These are phyloP conservation scores for Thrips palmi DNA, from an alignment of 1,140 invertebrate species.

Conservation along the genomic window DNA sequence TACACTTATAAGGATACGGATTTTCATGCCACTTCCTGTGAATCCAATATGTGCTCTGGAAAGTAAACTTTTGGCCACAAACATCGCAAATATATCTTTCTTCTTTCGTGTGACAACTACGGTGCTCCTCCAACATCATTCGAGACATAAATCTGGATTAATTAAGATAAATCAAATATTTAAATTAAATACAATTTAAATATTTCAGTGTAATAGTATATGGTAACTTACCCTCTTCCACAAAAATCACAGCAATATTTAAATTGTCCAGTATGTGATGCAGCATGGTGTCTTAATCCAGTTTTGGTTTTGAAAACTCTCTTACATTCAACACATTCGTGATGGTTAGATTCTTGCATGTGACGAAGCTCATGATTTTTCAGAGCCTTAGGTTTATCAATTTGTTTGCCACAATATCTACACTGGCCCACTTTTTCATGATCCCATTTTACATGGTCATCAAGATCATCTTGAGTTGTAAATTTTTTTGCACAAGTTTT, in stretches of 20 bases:
- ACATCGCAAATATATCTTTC: constrained; percentile 15
- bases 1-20: constrained; percentile 18
- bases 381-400: constrained; percentile 9
- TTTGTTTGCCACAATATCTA: constrained; percentile 13
- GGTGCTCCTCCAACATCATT: constrained; percentile 15
- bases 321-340: constrained; percentile 14
- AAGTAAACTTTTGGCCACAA: constrained; percentile 15
- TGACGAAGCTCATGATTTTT: constrained; percentile 12
- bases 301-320: constrained; percentile 15
- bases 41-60: constrained; percentile 16
- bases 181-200: too few species aligned
- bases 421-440: constrained; percentile 12
- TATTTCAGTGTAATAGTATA: too few species aligned
- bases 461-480: constrained; percentile 8
- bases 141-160: constrained; percentile 14
- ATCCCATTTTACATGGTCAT: constrained; percentile 8
- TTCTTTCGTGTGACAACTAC: constrained; percentile 15
- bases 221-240: too few species aligned
- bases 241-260: constrained; percentile 16
- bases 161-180: too few species aligned
- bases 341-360: constrained; percentile 4
- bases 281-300: constrained; percentile 13
- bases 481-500: constrained; percentile 8
- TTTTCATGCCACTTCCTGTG: constrained; percentile 18
- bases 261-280: constrained; percentile 15